A percentile compares a stretch with the other conserved stretches of the same genome.
Evolutionary conservation across 2,113 vertebrate species (phyloP).

Genomic region (Spea multiplicata): DNA sequence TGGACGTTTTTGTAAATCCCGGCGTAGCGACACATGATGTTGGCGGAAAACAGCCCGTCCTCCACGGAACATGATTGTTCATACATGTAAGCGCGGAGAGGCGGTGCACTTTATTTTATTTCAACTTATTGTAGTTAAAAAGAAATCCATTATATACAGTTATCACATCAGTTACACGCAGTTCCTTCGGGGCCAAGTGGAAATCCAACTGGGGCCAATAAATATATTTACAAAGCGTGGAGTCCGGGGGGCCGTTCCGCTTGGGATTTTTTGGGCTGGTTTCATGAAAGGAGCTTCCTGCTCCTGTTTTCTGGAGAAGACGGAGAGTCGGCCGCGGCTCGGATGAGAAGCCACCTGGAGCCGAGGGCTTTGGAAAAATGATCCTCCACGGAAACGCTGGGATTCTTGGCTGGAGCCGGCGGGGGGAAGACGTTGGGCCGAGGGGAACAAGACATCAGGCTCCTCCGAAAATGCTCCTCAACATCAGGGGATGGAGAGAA

Average conservation of each 20-base stretch:
- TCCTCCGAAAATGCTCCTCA: conserved; percentile 39
- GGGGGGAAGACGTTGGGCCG: background rate
- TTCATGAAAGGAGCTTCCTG: background rate
- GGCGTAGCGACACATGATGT: no score
- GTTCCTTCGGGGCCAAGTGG: no score
- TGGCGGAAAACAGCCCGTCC: no score
- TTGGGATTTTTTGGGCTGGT: no score
- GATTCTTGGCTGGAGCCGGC: background rate
- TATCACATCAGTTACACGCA: no score
- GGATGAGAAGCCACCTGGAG: conserved; percentile 26
- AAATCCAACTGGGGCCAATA: no score
- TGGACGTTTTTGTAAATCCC: no score
- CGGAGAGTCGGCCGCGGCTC: conserved; percentile 21
- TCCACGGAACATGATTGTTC: no score
- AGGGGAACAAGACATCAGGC: conserved; percentile 1
- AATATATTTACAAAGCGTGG: conserved; percentile 30
- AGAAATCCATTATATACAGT: no score
- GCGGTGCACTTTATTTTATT: no score
- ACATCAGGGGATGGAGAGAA: conserved; percentile 15
- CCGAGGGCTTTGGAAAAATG: conserved; percentile 35
- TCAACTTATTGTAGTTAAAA: no score
- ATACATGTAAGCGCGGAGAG: no score
- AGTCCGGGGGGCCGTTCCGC: background rate
- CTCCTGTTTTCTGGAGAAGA: background rate
- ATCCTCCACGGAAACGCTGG: conserved; percentile 19